These are phyloP conservation scores for Carettochelys insculpta DNA, from an alignment of 2,113 vertebrate species.

Conservation along the genomic window DNA sequence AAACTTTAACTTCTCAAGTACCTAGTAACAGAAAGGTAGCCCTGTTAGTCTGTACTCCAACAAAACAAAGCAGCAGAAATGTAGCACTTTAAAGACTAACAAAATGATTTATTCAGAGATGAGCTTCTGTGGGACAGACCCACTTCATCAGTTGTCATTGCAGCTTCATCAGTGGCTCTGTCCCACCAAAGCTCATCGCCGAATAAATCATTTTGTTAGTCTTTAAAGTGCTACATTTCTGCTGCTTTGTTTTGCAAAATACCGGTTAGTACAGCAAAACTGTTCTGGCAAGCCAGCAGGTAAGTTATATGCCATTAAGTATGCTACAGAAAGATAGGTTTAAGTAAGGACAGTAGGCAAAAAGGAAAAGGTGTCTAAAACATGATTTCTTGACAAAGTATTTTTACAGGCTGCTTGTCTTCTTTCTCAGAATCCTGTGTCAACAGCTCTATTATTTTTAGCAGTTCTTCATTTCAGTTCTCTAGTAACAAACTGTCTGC, in stretches of 20 bases:
- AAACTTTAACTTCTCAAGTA: not conserved
- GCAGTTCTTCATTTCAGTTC: not conserved
- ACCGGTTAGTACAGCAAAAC: not conserved
- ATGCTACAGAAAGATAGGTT: rapidly evolving
- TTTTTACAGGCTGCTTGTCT: not conserved
- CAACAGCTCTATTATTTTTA: not conserved
- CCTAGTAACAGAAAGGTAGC: no score
- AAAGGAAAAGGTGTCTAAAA: not conserved
- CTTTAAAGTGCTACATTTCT: no score
- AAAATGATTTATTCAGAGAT: no score
- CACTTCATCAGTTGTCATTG: no score
- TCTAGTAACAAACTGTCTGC: not conserved
- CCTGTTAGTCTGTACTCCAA: no score
- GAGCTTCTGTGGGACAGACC: no score
- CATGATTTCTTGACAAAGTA: not conserved
- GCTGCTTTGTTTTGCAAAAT: no score
- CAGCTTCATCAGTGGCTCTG: no score
- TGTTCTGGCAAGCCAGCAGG: not conserved
- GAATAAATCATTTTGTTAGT: no score
- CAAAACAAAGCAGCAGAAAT: no score
- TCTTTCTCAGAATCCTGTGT: not conserved
- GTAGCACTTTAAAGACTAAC: no score
- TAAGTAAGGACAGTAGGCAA: not conserved
- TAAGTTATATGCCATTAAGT: rapidly evolving
- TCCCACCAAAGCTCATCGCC: no score